Base-by-base conservation (phyloP, 2,113 vertebrate species). In the Mus pahari region DNA sequence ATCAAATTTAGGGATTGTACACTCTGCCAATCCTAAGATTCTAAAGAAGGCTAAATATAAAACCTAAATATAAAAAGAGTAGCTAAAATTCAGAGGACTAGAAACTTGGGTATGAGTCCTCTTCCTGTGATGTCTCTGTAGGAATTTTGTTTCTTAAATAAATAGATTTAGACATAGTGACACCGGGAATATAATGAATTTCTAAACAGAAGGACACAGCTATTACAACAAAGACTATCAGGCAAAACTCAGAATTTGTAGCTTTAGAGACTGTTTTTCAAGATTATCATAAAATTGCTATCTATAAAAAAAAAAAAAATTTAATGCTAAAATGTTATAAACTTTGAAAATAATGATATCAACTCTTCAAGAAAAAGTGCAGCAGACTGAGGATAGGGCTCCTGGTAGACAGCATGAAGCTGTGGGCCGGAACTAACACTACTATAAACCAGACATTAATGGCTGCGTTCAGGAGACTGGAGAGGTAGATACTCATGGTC, bases 291-390 rank as follows among this genome's bases (percentile, higher is more conserved):
- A 84, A 95, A 90, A 19, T 55, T 91, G n/a, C 31, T 92, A 87
- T 45, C 26, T 94, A 89, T 53, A 78, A 92, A 88, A 88, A 39
- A 92, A 11, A 78, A 92, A 88, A 88, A 39, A 92, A 11, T 66
- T 90, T 58, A 89, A 78, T 70, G 86, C 14, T 95, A 28, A 96
- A 78, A 94, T 73, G 53, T 93, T 92, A 93, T 10, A 96, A 86
- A 75, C 28, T 77, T 26, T 66, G 36, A 92, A 96, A 92, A 86
- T 82, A 31, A 92, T 83, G 33, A 55, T 68, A 86, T 74, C 26
- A 74, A 75, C 31, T 75, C 36, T 82, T 92, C 93, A 70, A 58
- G 10, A 70, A 96, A 89, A 89, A 26, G 7, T 66, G 36, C 9
- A 66, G 20, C 31, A 36, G 45, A 33, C 1, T 87, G 45, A 50